Conservation (phyloP, 64 coral and sea anemone species). For the Hydrozoanthus tunicans region DNA sequence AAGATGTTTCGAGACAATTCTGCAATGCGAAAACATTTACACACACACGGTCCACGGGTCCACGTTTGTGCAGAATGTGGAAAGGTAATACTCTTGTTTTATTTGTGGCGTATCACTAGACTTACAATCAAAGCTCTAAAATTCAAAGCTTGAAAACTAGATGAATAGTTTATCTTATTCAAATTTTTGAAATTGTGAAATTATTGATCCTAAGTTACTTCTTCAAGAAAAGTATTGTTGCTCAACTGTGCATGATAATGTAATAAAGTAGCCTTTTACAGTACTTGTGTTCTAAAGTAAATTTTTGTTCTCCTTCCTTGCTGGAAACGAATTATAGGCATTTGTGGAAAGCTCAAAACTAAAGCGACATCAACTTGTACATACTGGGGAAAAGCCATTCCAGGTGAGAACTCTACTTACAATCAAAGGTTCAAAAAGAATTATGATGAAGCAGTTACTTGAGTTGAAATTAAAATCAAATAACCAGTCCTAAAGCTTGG, state of each 20-base stretch:
- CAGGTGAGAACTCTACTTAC: constrained; percentile 62
- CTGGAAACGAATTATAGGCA: constrained; percentile 58
- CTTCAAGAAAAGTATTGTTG: no score
- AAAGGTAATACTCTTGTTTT: constrained; percentile 56
- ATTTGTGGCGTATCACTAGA: not conserved
- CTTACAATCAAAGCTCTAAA: no score
- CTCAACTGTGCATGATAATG: no score
- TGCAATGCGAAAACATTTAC: constrained; percentile 95
- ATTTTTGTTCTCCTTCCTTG: not conserved
- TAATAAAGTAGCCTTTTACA: no score
- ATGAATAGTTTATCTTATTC: no score
- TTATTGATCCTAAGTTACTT: no score
- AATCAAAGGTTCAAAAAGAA: not conserved
- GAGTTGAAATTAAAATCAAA: no score
- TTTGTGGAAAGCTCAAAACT: constrained; percentile 99
- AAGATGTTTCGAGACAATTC: constrained; percentile 98
- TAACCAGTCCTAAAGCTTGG: no score
- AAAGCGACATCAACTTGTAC: constrained; percentile 96
- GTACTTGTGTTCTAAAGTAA: not conserved
- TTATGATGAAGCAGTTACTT: no score
- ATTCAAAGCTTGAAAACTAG: no score
- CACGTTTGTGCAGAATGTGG: constrained; percentile 98
- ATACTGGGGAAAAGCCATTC: constrained; percentile 99
- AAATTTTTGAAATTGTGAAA: no score
- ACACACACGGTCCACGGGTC: constrained; percentile 90